phyloP scores from a whole-genome alignment of 2,888 invertebrate species.

The Nomada hirtipes region DNA sequence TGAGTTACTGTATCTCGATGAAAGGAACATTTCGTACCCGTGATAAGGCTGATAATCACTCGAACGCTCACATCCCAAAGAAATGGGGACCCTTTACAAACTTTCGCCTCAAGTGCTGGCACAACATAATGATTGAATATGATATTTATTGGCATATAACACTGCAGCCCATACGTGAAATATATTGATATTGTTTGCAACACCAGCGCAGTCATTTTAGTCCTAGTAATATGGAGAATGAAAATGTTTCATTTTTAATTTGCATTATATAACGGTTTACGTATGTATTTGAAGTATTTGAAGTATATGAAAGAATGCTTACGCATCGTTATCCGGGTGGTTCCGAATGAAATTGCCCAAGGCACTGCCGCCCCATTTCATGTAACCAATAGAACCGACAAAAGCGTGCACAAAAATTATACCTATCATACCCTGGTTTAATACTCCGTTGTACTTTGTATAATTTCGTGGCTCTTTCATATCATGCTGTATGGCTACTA shows the following conservation, averaged over 20 bases:
- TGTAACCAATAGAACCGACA: slow-evolving; percentile 70
- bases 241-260: no score
- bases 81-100: slow-evolving; percentile 57
- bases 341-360: slow-evolving; percentile 73
- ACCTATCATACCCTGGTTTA: slow-evolving; percentile 73
- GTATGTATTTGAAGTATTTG: no score
- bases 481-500: slow-evolving; percentile 71
- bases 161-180: slow-evolving; percentile 74
- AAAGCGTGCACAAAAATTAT: slow-evolving; percentile 63
- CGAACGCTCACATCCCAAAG: slow-evolving; percentile 72
- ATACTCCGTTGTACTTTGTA: slow-evolving; percentile 66
- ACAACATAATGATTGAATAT: slow-evolving; percentile 63
- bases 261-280: no score
- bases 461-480: slow-evolving; percentile 73
- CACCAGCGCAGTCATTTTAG: slow-evolving; percentile 60
- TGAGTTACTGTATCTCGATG: no score
- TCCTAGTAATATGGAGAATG: slow-evolving; percentile 20
- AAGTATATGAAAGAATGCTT: slow-evolving; percentile 8
- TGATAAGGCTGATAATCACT: slow-evolving; percentile 67
- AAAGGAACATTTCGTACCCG: slow-evolving; percentile 59
- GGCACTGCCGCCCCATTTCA: slow-evolving; percentile 70
- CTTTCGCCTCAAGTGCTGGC: slow-evolving; percentile 58
- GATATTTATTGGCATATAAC: slow-evolving; percentile 74
- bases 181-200: slow-evolving; percentile 73
- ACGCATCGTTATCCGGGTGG: slow-evolving; percentile 68